Percentiles rank a stretch among this genome's conserved stretches.
Conservation (phyloP, 2,113 vertebrate species). For the Podarcis raffonei region DNA sequence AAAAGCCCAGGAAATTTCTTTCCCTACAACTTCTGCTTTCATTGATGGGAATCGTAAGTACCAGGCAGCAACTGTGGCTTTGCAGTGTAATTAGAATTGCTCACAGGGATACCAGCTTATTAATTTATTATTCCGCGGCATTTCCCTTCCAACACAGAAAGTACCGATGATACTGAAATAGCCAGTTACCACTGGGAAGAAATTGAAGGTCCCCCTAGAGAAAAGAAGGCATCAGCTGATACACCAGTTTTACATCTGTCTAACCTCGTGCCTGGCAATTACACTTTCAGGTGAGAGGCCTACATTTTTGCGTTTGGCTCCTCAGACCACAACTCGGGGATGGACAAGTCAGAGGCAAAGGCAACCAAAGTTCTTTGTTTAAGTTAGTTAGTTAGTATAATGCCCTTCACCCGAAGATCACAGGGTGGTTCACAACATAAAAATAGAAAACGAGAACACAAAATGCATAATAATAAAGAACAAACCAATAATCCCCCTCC, state of each 20-base stretch:
- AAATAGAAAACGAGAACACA: too few species aligned
- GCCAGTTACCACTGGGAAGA: constrained; percentile 84
- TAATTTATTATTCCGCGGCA: neutral
- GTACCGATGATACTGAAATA: constrained; percentile 77
- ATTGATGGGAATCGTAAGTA: constrained; percentile 84
- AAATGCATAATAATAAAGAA: too few species aligned
- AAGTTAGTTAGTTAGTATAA: too few species aligned
- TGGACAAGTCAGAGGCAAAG: neutral
- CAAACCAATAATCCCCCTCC: too few species aligned
- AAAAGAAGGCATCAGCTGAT: constrained; percentile 71
- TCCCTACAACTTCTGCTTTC: constrained; percentile 70
- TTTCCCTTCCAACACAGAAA: constrained; percentile 73
- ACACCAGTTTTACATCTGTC: constrained; percentile 73
- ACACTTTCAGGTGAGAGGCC: constrained; percentile 81
- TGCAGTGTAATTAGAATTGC: neutral
- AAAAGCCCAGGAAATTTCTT: constrained; percentile 73
- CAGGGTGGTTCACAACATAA: too few species aligned
- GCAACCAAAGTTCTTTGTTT: too few species aligned
- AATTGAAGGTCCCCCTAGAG: constrained; percentile 75
- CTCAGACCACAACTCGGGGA: neutral
- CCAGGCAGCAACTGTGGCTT: neutral
- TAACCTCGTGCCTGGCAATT: constrained; percentile 79
- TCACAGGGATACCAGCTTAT: neutral
- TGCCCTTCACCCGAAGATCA: too few species aligned
- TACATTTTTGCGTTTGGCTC: neutral